Evolutionary conservation across 1,140 invertebrate genomes (phyloP), one percentile per base, ranked within the genome.

Genomic region (Thaumetopoea pityocampa): DNA sequence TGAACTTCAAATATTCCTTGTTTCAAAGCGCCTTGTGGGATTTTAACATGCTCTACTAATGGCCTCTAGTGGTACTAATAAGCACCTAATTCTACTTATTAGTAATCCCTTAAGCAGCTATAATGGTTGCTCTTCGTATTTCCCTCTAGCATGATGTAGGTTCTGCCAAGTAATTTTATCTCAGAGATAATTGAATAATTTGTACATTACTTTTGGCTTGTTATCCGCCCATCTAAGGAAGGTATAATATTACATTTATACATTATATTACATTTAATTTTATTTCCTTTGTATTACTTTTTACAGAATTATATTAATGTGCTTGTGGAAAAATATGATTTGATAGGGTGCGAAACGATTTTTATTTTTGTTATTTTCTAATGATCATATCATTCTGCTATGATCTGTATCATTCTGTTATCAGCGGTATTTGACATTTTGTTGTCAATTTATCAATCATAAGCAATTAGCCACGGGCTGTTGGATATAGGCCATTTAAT

Each of bases 61-160:
- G 14, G 15, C 15, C 22, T n/a, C 22, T 8, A 37, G 23, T 26
- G 23, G 18, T 23, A 37, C 27, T 37, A 27, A 3, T 23, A 26
- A 37, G 34, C 27, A 16, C 3, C 23, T 27, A 37, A 27, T 27
- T 27, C 23, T 11, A 4, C 5, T 14, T 9, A 16, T 11, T 26
- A 27, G 27, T 37, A 37, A 37, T 37, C 22, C 18, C 34, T n/a
- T 17, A 26, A 36, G 23, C 27, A 37, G 34, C 22, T 26, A 18
- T 37, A 37, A 37, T 27, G 34, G 5, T n/a, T 14, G 15, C 15
- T 27, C 18, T 27, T 12, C 26, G 34, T 27, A 26, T 26, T 16
- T 27, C 14, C 17, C 8, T 27, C 7, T 37, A 5, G n/a, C n/a
- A 8, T n/a, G 6, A 9, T 4, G 18, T 11, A 26, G 26, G 26